Percentiles rank a stretch among this genome's conserved stretches.
Conservation (phyloP, 2,888 invertebrate genomes). For the Plemyria rubiginata region DNA sequence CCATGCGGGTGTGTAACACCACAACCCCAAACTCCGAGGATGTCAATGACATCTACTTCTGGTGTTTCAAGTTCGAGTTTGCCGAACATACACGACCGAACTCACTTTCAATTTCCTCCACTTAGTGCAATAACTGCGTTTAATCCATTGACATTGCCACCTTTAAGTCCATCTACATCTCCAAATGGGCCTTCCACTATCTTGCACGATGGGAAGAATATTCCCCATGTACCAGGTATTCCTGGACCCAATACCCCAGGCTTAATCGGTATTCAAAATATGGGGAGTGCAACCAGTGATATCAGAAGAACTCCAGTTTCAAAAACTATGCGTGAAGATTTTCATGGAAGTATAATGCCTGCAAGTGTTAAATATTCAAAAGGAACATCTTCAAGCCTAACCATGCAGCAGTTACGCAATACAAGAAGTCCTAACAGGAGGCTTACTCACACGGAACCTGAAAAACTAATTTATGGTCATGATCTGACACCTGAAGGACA, state of each 20-base stretch:
- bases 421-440: conserved; percentile 60
- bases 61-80: conserved; percentile 83
- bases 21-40: conserved; percentile 82
- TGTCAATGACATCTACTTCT: conserved; percentile 83
- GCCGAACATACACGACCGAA: conserved; percentile 78
- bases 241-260: conserved; percentile 90
- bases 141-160: conserved; percentile 88
- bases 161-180: conserved; percentile 73
- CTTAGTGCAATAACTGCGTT: conserved; percentile 88
- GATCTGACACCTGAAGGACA: conserved; percentile 56
- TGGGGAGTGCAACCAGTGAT: conserved; percentile 48
- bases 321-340: conserved; percentile 54
- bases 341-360: conserved; percentile 48
- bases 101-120: conserved; percentile 87
- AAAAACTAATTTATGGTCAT: conserved; percentile 56
- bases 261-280: conserved; percentile 62
- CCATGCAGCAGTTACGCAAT: conserved; percentile 51
- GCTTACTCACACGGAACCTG: conserved; percentile 54
- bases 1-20: conserved; percentile 74
- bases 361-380: conserved; percentile 53
- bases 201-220: conserved; percentile 89
- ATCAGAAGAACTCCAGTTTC: conserved; percentile 47
- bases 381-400: conserved; percentile 53
- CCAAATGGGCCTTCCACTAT: conserved; percentile 87
- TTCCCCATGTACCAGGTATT: conserved; percentile 94